Evolutionary conservation across 2,888 invertebrate species (phyloP).

Genomic region (Argynnis bischoffii): DNA sequence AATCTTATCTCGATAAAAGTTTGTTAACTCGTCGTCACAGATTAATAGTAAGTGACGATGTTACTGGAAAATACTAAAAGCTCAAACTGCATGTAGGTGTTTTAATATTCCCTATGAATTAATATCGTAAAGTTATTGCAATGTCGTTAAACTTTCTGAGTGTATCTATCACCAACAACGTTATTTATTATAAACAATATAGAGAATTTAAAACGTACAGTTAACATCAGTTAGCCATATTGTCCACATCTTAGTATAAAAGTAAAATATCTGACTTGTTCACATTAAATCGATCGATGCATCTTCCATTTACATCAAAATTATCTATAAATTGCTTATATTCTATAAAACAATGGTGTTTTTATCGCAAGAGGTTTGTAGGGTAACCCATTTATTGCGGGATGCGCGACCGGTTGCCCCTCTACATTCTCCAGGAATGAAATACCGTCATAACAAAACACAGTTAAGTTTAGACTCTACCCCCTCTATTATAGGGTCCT

Average conservation of each 20-base stretch:
- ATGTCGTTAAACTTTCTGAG: too few species aligned
- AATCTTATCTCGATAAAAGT: slow-evolving; percentile 55
- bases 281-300: too few species aligned
- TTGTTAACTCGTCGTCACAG: slow-evolving; percentile 39
- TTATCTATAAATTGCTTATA: slow-evolving; percentile 7
- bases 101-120: too few species aligned
- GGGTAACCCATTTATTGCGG: slow-evolving; percentile 79
- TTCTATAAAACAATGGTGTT: slow-evolving; percentile 48
- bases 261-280: too few species aligned
- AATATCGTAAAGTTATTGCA: too few species aligned
- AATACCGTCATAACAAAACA: slow-evolving; percentile 43
- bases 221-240: too few species aligned
- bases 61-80: neutral
- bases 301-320: too few species aligned
- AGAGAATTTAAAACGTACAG: too few species aligned
- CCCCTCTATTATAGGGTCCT: slow-evolving; percentile 45
- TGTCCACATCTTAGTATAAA: too few species aligned
- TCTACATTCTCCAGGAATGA: slow-evolving; percentile 67
- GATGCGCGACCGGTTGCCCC: slow-evolving; percentile 64
- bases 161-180: too few species aligned
- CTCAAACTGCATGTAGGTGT: too few species aligned
- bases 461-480: slow-evolving; percentile 43
- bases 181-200: too few species aligned
- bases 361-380: slow-evolving; percentile 79
- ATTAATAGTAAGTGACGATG: slow-evolving; percentile 17